These are phyloP conservation scores for Palythoa grandiflora DNA, from an alignment of 92 coral and sea anemone species.

Conservation along the genomic window DNA sequence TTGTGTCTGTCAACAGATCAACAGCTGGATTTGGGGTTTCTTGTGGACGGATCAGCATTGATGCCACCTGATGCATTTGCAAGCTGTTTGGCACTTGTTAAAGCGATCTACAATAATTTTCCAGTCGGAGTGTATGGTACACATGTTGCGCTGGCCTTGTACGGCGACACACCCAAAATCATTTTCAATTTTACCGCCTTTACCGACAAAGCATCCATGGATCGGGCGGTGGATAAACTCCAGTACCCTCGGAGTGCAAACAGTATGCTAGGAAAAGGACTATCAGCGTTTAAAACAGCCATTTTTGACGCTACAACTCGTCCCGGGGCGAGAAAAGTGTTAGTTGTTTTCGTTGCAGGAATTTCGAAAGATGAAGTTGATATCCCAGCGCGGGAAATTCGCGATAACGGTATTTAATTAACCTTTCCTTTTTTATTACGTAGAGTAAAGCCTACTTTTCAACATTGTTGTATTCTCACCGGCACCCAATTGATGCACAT, in stretches of 20 bases:
- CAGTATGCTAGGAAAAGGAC: conserved; percentile 72
- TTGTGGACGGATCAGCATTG: conserved; percentile 77
- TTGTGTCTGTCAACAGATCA: conserved; percentile 39
- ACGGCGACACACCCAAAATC: conserved; percentile 50
- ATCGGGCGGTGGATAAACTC: conserved; percentile 52
- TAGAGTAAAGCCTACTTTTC: too few species aligned
- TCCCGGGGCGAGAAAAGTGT: conserved; percentile 83
- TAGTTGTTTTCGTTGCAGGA: conserved; percentile 79
- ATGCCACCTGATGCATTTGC: conserved; percentile 68
- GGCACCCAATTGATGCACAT: too few species aligned
- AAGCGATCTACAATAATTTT: conserved; percentile 78
- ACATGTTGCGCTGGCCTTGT: conserved; percentile 82
- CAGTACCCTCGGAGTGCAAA: conserved; percentile 38
- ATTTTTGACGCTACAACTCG: conserved; percentile 85
- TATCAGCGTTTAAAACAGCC: conserved; percentile 51
- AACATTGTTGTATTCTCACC: too few species aligned
- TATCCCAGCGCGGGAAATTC: conserved; percentile 74
- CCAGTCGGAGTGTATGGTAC: conserved; percentile 81
- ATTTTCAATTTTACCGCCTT: conserved; percentile 71
- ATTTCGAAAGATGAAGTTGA: conserved; percentile 73
- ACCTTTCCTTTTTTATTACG: too few species aligned
- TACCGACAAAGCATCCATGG: conserved; percentile 46
- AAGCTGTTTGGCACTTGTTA: conserved; percentile 64
- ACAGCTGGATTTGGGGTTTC: conserved; percentile 84
- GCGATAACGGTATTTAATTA: conserved; percentile 65